Evolutionary conservation across 2,888 invertebrate genomes (phyloP).

Genomic region (Trichopoda pennipes): DNA sequence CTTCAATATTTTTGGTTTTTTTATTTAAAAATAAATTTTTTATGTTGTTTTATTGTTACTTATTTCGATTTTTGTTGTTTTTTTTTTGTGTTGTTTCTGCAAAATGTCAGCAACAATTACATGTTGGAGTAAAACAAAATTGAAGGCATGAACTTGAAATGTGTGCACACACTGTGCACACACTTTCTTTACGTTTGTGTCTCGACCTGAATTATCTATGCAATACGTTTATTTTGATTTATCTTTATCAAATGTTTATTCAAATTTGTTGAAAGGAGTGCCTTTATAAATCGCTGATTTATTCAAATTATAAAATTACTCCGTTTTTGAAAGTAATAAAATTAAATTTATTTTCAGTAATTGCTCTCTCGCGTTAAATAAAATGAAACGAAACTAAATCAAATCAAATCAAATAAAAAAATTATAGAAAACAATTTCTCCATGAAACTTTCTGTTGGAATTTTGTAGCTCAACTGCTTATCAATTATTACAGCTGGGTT

Average conservation of each 20-base stretch:
- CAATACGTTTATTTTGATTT: constrained; percentile 12
- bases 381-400: too few species aligned
- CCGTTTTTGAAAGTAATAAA: background rate
- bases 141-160: constrained; percentile 63
- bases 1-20: constrained; percentile 21
- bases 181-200: constrained; percentile 12
- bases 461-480: too few species aligned
- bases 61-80: background rate
- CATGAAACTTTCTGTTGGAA: too few species aligned
- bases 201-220: constrained; percentile 30
- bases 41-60: too few species aligned
- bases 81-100: background rate
- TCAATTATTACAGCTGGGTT: too few species aligned
- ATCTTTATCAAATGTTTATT: constrained; percentile 12
- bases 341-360: background rate
- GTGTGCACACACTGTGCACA: constrained; percentile 19
- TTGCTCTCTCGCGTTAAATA: background rate
- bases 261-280: constrained; percentile 20
- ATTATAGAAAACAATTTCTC: too few species aligned
- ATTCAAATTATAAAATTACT: constrained; percentile 21
- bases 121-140: constrained; percentile 42
- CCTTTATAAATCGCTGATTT: constrained; percentile 19
- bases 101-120: constrained; percentile 59
- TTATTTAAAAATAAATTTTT: constrained; percentile 1
- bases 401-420: too few species aligned